Base-by-base conservation (phyloP, 2,888 invertebrate species). In the Thera britannica region DNA sequence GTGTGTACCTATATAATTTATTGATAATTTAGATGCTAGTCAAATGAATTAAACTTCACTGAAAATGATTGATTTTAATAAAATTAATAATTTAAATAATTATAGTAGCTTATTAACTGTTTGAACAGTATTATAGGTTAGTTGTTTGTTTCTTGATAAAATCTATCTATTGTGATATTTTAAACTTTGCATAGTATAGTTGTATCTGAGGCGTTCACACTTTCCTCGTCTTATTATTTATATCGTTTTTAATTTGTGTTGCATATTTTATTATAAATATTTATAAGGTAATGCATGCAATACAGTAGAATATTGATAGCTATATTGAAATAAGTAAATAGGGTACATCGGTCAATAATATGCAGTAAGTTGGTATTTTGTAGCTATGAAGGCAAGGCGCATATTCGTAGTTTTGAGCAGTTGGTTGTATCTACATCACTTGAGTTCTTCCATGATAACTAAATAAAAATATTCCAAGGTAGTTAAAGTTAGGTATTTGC, bases 41-140 rank as follows among this genome's bases (percentile, higher is more conserved):
- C 92, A 93, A 90, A 89, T 90, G 84, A 87, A 89, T 86, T 87
- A 81, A 87, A 88, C 84, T 86, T 86, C 81, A 87, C 80, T 84
- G 80, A 79, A 46, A 85, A 79, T 82, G 79, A 85, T 87, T 86
- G 85, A 85, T 88, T 87, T 84, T 80, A 83, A 81, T 87, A 81
- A 83, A 86, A 83, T 82, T 82, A 86, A 80, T 83, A 83, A 84
- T 83, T 75, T 78, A 78, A 74, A 83, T 79, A 72, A 77, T n/a
- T 23, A 9, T 86, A 46, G 7, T 46, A 86, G 81, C 81, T 84
- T 82, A 82, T 80, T 82, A 82, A 86, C 80, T 82, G 86, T 88
- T 87, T 83, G 78, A 89, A 83, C 92, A 93, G 93, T 93, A 93
- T 93, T 93, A 93, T 93, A 93, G 93, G 90, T 90, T 92, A 93